A percentile compares a stretch with the other conserved stretches of the same genome.
phyloP scores from a whole-genome alignment of 2,797 vertebrate species.

The Chloroceryle amazona region DNA sequence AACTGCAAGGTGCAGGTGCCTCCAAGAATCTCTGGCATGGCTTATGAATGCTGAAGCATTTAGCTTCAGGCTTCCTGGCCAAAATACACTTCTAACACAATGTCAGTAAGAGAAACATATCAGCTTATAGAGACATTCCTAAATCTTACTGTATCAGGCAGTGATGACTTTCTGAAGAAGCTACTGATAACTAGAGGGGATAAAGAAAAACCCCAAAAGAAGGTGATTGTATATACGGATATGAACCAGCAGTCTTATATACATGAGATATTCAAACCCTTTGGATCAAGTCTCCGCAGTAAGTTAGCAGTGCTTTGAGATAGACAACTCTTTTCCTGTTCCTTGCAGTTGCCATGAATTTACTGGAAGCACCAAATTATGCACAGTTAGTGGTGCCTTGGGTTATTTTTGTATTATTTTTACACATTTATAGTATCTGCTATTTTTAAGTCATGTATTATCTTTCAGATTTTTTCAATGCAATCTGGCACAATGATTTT shows the following conservation, averaged over 20 bases:
- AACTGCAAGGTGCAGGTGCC: conserved; percentile 51
- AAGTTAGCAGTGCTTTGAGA: conserved; percentile 29
- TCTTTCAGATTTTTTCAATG: neutral
- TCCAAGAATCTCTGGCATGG: conserved; percentile 51
- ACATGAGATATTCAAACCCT: neutral
- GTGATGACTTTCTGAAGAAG: neutral
- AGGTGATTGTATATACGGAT: neutral
- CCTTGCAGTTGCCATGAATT: conserved; percentile 38
- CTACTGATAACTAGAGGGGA: neutral
- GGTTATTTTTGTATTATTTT: conserved; percentile 50
- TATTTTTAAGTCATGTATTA: neutral
- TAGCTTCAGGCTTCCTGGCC: conserved; percentile 31
- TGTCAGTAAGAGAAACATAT: neutral
- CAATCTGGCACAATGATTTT: conserved; percentile 1
- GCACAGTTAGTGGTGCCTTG: neutral
- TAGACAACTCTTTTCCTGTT: conserved; percentile 35
- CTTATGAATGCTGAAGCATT: conserved; percentile 30
- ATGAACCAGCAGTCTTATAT: neutral
- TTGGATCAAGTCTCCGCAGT: conserved; percentile 23
- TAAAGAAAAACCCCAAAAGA: neutral
- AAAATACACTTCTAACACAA: neutral
- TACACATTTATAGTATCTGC: neutral
- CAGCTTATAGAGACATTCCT: neutral
- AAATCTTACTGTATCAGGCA: neutral
- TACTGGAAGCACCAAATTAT: conserved; percentile 48